Conservation (phyloP, 2,113 vertebrate genomes). For the Axis porcinus region DNA sequence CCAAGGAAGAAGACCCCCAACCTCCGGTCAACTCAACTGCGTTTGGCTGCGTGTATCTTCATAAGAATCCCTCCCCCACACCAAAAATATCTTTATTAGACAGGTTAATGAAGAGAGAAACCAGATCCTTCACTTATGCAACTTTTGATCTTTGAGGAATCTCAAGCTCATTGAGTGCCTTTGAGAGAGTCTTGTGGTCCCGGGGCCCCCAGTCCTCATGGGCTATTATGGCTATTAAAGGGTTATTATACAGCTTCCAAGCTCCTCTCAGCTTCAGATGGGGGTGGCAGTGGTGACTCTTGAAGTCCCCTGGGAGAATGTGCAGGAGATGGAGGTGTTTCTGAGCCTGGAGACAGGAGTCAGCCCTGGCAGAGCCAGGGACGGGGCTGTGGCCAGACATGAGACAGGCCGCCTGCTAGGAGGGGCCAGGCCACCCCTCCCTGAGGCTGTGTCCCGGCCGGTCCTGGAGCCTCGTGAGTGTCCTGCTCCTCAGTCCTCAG, state of each 20-base stretch:
- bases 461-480: not conserved
- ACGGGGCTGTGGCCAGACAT: not conserved
- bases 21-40: not conserved
- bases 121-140: not conserved
- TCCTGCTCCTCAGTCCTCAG: slow-evolving; percentile 78
- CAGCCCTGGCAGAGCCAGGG: not conserved
- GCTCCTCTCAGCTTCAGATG: not conserved
- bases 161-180: not conserved
- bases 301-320: not conserved
- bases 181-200: not conserved
- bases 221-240: not conserved
- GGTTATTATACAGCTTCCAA: not conserved
- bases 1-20: not conserved
- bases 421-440: not conserved
- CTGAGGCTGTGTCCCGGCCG: not conserved
- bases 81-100: not conserved
- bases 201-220: not conserved
- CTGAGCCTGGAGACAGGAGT: not conserved
- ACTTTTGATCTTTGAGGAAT: not conserved
- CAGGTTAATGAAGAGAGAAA: not conserved
- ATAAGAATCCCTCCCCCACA: not conserved
- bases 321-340: not conserved
- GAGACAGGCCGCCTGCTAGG: fast-evolving
- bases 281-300: not conserved
- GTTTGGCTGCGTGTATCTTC: not conserved